Conservation (phyloP, 2,113 vertebrate species). For the Hassar affinis region DNA sequence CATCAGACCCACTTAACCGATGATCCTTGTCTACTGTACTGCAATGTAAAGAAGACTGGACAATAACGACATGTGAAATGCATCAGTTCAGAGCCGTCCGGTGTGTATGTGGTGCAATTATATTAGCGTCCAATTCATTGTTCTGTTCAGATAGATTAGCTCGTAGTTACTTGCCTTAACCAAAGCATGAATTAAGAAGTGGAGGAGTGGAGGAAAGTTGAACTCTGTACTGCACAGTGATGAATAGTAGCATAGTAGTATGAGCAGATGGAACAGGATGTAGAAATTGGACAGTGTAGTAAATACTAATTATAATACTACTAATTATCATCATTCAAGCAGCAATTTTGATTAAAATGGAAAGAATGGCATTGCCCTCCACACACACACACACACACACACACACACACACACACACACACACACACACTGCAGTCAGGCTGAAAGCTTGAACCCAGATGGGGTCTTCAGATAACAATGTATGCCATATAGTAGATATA, state of each 20-base stretch:
- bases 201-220: not conserved
- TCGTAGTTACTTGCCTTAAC: not conserved
- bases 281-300: not conserved
- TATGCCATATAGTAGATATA: slow-evolving; percentile 50
- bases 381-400: not conserved
- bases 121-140: not conserved
- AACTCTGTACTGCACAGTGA: too few relatives aligned
- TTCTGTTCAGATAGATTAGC: not conserved
- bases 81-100: not conserved
- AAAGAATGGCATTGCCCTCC: not conserved
- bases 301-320: not conserved
- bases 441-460: slow-evolving; percentile 10
- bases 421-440: not conserved
- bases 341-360: not conserved
- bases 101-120: not conserved
- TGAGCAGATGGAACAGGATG: not conserved
- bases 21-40: not conserved
- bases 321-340: not conserved
- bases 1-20: slow-evolving; percentile 39
- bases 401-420: slow-evolving; percentile 18
- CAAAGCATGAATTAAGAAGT: not conserved
- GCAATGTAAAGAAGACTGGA: not conserved
- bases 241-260: not conserved
- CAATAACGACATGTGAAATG: not conserved
- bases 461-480: slow-evolving; percentile 52